Percentiles rank a stretch among this genome's conserved stretches.
Evolutionary conservation across 2,888 invertebrate species (phyloP).

Genomic region (Amphipoea lucens): DNA sequence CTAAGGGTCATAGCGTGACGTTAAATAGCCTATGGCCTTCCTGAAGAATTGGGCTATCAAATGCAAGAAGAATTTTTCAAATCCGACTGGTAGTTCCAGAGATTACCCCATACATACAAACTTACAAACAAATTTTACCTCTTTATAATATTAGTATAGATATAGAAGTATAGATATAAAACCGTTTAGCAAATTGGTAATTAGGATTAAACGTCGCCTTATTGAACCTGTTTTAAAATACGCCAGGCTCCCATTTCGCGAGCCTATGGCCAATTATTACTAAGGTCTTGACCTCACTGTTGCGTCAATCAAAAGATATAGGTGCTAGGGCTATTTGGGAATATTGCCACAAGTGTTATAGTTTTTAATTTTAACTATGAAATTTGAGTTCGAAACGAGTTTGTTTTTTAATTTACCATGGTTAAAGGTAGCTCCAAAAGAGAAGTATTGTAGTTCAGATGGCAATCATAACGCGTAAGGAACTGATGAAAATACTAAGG

Average conservation of each 20-base stretch:
- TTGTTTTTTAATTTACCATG: neutral
- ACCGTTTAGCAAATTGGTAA: neutral
- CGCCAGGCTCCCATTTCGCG: neutral
- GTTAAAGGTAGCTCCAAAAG: neutral
- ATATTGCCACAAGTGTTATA: neutral
- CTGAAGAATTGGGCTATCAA: no score
- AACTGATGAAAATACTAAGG: neutral
- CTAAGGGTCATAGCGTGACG: no score
- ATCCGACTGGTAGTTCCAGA: no score
- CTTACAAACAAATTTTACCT: no score
- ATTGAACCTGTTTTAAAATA: neutral
- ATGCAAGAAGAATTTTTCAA: no score
- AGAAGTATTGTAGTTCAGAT: neutral
- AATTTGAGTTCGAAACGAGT: neutral
- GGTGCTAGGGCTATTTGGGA: neutral
- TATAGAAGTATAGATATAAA: neutral
- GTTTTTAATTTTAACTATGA: neutral
- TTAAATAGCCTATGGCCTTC: no score
- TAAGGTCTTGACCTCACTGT: slow-evolving; percentile 16
- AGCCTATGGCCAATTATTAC: neutral
- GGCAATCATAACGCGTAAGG: neutral
- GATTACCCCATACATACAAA: no score
- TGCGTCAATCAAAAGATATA: neutral
- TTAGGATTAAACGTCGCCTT: neutral
- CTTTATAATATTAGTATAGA: no score